Percentiles rank a stretch among this genome's conserved stretches.
Conservation (phyloP, 1,140 invertebrate species). For the Leptopilina clavipes region DNA sequence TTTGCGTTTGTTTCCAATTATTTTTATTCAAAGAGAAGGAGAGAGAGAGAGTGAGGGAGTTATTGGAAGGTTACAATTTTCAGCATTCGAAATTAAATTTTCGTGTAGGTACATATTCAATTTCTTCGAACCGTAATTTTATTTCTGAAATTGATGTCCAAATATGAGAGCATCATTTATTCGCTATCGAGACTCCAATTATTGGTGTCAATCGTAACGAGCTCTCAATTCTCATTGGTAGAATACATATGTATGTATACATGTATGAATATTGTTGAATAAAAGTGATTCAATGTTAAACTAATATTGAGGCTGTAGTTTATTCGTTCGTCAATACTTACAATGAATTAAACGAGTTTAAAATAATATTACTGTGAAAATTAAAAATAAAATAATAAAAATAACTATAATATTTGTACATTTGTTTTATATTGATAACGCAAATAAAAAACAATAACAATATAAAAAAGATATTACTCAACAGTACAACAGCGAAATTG, state of each 20-base stretch:
- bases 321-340: not conserved
- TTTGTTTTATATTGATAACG: not conserved
- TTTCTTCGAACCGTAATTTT: slow-evolving; percentile 5
- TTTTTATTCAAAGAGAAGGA: no score
- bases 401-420: no score
- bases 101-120: not conserved
- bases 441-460: not conserved
- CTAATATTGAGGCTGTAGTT: not conserved
- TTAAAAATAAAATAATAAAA: no score
- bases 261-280: not conserved
- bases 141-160: slow-evolving; percentile 7
- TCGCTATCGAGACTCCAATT: not conserved
- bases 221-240: not conserved
- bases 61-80: not conserved
- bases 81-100: not conserved
- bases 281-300: slow-evolving; percentile 17
- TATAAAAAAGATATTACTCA: not conserved
- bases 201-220: slow-evolving; percentile 14
- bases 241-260: not conserved
- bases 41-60: no score
- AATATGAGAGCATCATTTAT: slow-evolving; percentile 16
- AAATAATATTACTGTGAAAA: not conserved
- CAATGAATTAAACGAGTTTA: not conserved
- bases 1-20: no score
- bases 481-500: not conserved